Evolutionary conservation across 1,140 invertebrate species (phyloP).

Genomic region (Heterodera schachtii): DNA sequence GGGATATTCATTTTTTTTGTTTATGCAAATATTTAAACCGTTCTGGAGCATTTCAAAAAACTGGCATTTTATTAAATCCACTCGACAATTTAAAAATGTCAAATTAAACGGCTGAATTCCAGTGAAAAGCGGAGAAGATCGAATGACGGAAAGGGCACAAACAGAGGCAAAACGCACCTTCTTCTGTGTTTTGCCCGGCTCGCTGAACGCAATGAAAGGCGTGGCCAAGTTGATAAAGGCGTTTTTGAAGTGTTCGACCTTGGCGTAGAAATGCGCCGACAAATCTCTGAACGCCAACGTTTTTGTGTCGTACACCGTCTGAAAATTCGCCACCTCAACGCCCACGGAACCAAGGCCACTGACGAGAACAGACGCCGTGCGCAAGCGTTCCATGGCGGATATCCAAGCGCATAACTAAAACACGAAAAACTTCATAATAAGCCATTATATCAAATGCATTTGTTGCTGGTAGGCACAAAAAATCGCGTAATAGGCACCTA

Average conservation of each 20-base stretch:
- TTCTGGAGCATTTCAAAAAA: no score
- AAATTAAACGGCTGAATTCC: no score
- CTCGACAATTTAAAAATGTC: no score
- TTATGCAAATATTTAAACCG: no score
- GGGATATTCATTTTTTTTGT: no score
- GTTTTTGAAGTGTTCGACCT: conserved; percentile 85
- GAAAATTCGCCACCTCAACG: conserved; percentile 86
- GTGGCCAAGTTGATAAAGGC: conserved; percentile 93
- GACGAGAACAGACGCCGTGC: conserved; percentile 75
- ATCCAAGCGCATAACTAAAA: conserved; percentile 64
- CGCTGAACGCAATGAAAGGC: conserved; percentile 95
- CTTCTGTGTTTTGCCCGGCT: conserved; percentile 86
- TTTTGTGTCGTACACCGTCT: conserved; percentile 82
- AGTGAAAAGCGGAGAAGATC: conserved; percentile 57
- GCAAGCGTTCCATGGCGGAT: conserved; percentile 61
- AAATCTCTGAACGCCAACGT: conserved; percentile 68
- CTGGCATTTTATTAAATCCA: no score
- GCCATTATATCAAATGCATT: not conserved
- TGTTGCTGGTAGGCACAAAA: no score
- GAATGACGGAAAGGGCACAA: conserved; percentile 19
- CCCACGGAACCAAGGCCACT: conserved; percentile 92
- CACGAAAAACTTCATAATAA: conserved; percentile 23
- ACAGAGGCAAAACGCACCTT: conserved; percentile 67
- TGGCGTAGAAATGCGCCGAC: conserved; percentile 82
- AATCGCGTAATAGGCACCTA: no score